phyloP scores from a whole-genome alignment of 2,113 vertebrate genomes.

The Phocoena sinus region DNA sequence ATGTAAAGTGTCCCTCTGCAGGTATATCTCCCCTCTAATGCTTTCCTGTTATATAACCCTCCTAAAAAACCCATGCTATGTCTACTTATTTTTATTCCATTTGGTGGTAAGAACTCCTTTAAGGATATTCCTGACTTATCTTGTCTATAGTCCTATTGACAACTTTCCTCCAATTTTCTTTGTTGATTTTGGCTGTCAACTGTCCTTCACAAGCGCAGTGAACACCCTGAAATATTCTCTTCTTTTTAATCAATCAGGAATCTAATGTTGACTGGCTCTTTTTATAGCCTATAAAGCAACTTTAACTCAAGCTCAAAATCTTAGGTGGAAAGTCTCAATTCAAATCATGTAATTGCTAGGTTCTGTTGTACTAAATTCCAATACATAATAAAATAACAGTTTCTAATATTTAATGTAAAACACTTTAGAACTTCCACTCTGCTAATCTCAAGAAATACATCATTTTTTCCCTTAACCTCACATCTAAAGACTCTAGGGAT shows the following conservation, averaged over 20 bases:
- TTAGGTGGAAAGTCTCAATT: not conserved
- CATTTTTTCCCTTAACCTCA: not conserved
- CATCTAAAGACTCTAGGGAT: not conserved
- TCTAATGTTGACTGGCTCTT: not conserved
- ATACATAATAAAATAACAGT: not conserved
- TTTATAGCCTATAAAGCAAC: not conserved
- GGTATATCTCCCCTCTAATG: not conserved
- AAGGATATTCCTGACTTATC: not conserved
- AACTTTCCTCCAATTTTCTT: not conserved
- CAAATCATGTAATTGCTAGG: not conserved
- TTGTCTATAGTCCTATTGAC: not conserved
- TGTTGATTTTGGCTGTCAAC: not conserved
- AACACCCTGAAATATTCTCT: not conserved
- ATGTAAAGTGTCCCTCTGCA: not conserved
- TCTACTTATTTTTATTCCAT: not conserved
- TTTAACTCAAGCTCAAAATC: not conserved
- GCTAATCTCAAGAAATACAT: not conserved
- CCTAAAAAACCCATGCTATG: not conserved
- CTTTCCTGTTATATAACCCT: not conserved
- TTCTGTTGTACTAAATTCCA: not conserved
- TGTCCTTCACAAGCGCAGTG: not conserved
- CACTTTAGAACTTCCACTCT: not conserved
- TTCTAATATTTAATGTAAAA: not conserved
- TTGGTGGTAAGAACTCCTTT: not conserved
- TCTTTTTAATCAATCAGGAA: not conserved